phyloP scores from a whole-genome alignment of 23 tunicate genomes.

The Styela plicata region DNA sequence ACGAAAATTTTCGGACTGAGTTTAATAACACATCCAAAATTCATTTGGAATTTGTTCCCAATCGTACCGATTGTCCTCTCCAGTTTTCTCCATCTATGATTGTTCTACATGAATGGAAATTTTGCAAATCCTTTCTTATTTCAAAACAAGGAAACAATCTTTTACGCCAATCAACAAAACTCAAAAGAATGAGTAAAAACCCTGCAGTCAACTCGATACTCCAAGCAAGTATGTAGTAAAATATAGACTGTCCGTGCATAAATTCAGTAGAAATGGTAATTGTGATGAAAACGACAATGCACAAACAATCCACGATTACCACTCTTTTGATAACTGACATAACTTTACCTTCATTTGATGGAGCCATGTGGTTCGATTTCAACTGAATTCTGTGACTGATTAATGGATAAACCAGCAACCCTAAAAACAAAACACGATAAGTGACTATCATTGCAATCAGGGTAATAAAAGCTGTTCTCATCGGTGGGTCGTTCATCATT shows the following conservation, averaged over 20 bases:
- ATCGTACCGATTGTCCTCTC: neutral
- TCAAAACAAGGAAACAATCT: conserved; percentile 36
- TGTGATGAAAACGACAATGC: conserved; percentile 40
- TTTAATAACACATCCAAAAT: too few relatives aligned
- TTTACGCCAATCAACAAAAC: conserved; percentile 57
- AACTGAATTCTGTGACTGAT: conserved; percentile 29
- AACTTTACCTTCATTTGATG: neutral
- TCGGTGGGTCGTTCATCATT: neutral
- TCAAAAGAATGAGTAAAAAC: conserved; percentile 45
- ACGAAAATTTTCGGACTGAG: too few relatives aligned
- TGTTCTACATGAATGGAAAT: neutral
- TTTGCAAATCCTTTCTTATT: neutral
- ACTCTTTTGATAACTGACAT: conserved; percentile 36
- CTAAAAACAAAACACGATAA: conserved; percentile 45
- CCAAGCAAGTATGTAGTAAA: conserved; percentile 39
- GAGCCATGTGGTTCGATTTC: neutral
- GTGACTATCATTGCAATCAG: conserved; percentile 31
- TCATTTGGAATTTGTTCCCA: too few relatives aligned
- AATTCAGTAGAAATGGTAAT: conserved; percentile 30
- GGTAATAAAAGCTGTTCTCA: neutral
- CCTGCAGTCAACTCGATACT: conserved; percentile 40
- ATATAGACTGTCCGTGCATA: conserved; percentile 26
- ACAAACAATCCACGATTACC: conserved; percentile 45
- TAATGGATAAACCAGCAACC: conserved; percentile 46
- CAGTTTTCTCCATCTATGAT: neutral